Base-by-base conservation (phyloP, 1,140 invertebrate genomes). In the Drosophila neocordata region DNA sequence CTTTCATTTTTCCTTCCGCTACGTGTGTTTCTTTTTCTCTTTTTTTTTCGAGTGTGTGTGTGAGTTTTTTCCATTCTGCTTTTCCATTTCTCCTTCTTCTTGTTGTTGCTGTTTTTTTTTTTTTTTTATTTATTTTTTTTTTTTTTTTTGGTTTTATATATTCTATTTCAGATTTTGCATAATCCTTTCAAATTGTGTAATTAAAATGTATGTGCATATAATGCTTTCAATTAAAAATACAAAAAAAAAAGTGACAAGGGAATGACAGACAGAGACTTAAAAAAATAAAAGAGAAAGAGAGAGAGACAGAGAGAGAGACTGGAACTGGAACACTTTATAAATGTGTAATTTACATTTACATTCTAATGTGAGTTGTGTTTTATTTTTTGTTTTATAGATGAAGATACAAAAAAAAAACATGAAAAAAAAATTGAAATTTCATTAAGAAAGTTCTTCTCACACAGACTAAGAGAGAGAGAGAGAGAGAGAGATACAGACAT, bases 151-250 rank as follows among this genome's bases (percentile, higher is more conserved):
- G 20, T 1, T 41, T 34, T 65, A 31, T 31, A 4, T 31, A 31
- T 31, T 31, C 52, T 18, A 53, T 38, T 64, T 18, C 24, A 27
- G 41, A 48, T 48, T 48, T 48, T 20, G 41, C 41, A 58, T 76
- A 84, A 79, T 83, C 75, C 77, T 77, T 74, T 79, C 18, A 65
- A 66, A 75, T 74, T 65, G 74, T 81, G 78, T 87, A 85, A 85
- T 85, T 85, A 85, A 85, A 85, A 85, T 87, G 79, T 85, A 48
- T 48, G 69, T 73, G 82, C 77, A 85, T 85, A 87, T 87, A 85
- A 85, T 76, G 73, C 67, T 65, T 77, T 76, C 74, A 77, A 77
- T 77, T 77, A 76, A 59, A 70, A 75, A 64, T 75, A 63, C 48
- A 52, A 65, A 60, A 24, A 24, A 24, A 24, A 24, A 24, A 24